phyloP scores from a whole-genome alignment of 1,140 invertebrate species.

The Procambarus clarkii region DNA sequence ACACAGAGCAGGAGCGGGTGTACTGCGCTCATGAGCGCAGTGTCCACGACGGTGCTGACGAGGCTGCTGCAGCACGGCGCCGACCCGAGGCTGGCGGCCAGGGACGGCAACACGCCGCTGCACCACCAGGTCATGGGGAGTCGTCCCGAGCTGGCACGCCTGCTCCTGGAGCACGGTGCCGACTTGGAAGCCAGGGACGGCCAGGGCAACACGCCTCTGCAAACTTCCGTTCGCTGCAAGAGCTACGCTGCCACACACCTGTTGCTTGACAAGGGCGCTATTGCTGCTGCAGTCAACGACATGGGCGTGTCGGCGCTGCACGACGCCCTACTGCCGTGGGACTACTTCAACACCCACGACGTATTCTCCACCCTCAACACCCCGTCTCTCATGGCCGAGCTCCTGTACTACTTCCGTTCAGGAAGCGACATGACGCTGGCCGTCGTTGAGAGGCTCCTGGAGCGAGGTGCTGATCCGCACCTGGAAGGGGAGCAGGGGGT shows the following conservation, averaged over 20 bases:
- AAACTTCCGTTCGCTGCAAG: slow-evolving; percentile 51
- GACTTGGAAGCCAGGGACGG: slow-evolving; percentile 37
- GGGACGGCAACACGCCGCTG: slow-evolving; percentile 64
- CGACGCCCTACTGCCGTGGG: slow-evolving; percentile 65
- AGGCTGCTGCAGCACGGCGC: slow-evolving; percentile 47
- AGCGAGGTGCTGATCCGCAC: slow-evolving; percentile 18
- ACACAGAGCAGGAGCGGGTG: slow-evolving; percentile 20
- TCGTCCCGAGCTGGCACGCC: slow-evolving; percentile 19
- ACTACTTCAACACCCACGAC: slow-evolving; percentile 66
- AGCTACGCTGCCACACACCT: slow-evolving; percentile 33
- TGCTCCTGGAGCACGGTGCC: slow-evolving; percentile 56
- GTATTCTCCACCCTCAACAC: slow-evolving; percentile 69
- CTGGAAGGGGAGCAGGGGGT: slow-evolving; percentile 39
- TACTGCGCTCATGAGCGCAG: slow-evolving; percentile 64
- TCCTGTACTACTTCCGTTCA: slow-evolving; percentile 50
- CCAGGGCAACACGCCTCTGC: slow-evolving; percentile 63
- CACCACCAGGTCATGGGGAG: slow-evolving; percentile 61
- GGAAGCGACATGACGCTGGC: neutral
- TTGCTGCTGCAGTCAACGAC: slow-evolving; percentile 24
- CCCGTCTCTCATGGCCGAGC: slow-evolving; percentile 44
- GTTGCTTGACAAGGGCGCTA: slow-evolving; percentile 50
- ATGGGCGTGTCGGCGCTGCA: slow-evolving; percentile 55
- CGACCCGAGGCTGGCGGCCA: slow-evolving; percentile 47
- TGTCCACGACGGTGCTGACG: slow-evolving; percentile 35
- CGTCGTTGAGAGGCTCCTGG: slow-evolving; percentile 37